phyloP scores from a whole-genome alignment of 2,113 vertebrate species.

The Pycnonotus jocosus region DNA sequence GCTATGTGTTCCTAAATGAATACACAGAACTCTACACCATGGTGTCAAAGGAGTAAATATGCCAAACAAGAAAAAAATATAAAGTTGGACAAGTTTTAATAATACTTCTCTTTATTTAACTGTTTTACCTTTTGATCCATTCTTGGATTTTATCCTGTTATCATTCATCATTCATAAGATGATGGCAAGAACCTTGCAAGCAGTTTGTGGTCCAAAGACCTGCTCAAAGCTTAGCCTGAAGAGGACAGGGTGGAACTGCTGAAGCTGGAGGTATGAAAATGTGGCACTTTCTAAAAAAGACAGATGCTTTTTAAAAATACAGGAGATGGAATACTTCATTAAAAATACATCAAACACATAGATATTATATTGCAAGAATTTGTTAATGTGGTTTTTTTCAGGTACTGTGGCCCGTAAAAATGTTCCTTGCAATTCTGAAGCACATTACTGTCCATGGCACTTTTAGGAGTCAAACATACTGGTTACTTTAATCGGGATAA shows the following conservation, averaged over 20 bases:
- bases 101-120: background rate
- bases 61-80: background rate
- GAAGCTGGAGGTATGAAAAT: background rate
- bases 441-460: conserved; percentile 3
- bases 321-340: background rate
- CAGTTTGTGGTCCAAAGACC: background rate
- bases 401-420: background rate
- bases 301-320: background rate
- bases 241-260: background rate
- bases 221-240: background rate
- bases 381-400: background rate
- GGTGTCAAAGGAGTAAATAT: background rate
- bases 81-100: background rate
- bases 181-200: background rate
- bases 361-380: background rate
- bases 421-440: conserved; percentile 1
- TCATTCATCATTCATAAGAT: background rate
- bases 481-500: conserved; percentile 34
- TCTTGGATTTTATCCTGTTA: background rate
- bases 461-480: conserved; percentile 53
- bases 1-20: background rate
- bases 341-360: background rate
- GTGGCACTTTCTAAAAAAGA: background rate
- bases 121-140: background rate
- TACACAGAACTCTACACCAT: background rate